These are phyloP conservation scores for Phragmatobia fuliginosa DNA, from an alignment of 2,888 invertebrate species.

Conservation along the genomic window DNA sequence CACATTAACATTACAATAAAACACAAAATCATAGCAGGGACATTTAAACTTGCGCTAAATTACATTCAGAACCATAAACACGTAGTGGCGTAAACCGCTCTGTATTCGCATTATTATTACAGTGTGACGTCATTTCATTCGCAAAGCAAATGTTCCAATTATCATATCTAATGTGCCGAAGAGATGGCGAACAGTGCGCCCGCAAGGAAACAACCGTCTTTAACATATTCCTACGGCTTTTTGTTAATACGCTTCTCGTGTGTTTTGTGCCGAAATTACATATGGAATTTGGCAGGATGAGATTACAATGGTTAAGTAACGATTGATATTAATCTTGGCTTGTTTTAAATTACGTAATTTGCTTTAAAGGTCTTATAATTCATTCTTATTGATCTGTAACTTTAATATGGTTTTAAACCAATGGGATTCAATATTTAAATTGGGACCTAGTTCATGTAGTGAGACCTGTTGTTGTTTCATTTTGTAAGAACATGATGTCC, in stretches of 20 bases:
- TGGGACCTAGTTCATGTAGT: too few relatives aligned
- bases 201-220: conserved; percentile 55
- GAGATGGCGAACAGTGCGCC: conserved; percentile 59
- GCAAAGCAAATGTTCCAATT: conserved; percentile 83
- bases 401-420: not conserved
- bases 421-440: too few relatives aligned
- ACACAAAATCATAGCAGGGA: conserved; percentile 46
- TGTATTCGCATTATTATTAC: conserved; percentile 65
- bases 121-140: conserved; percentile 72
- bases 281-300: conserved; percentile 26
- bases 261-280: conserved; percentile 49
- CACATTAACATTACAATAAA: conserved; percentile 40
- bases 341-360: conserved; percentile 19
- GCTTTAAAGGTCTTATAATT: conserved; percentile 10
- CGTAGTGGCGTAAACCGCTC: conserved; percentile 61
- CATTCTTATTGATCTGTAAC: not conserved
- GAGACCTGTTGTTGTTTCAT: too few relatives aligned
- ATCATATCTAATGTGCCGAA: conserved; percentile 82
- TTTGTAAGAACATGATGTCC: too few relatives aligned
- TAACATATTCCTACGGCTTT: conserved; percentile 49
- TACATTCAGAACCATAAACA: conserved; percentile 67
- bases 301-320: conserved; percentile 26
- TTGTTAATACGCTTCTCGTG: conserved; percentile 43
- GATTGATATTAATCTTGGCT: conserved; percentile 15
- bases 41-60: conserved; percentile 60